Evolutionary conservation across 2,888 invertebrate genomes (phyloP).

Genomic region (Troilus luridus): DNA sequence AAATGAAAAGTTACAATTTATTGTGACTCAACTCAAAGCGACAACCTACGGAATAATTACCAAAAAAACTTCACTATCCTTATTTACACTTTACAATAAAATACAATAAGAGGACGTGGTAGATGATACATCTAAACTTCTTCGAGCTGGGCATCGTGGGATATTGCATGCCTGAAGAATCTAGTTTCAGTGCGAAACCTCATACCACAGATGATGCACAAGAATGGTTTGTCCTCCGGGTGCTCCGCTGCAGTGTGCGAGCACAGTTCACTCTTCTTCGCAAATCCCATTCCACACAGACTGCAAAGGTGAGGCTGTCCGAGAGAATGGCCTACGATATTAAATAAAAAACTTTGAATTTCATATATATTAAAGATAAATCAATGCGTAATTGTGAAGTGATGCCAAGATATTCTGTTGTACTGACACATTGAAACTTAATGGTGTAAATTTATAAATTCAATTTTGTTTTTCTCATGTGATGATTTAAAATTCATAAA

Average conservation of each 20-base stretch:
- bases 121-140: constrained; percentile 43
- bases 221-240: constrained; percentile 62
- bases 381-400: too few species aligned
- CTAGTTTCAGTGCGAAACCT: constrained; percentile 63
- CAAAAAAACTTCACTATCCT: not conserved
- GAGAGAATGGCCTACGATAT: constrained; percentile 50
- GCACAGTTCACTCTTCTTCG: constrained; percentile 63
- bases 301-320: constrained; percentile 60
- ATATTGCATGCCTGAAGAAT: constrained; percentile 64
- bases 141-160: constrained; percentile 63
- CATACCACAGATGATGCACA: constrained; percentile 64
- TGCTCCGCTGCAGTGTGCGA: constrained; percentile 63
- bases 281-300: constrained; percentile 62
- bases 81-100: constrained; percentile 41
- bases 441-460: too few species aligned
- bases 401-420: too few species aligned
- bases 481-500: too few species aligned
- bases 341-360: not conserved
- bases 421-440: too few species aligned
- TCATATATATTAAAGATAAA: too few species aligned
- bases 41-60: too few species aligned
- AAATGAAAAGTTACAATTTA: too few species aligned
- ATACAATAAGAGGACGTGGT: not conserved
- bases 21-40: too few species aligned
- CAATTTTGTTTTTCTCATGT: too few species aligned